These are phyloP conservation scores for Perca flavescens DNA, from an alignment of 2,113 vertebrate genomes.

Conservation along the genomic window DNA sequence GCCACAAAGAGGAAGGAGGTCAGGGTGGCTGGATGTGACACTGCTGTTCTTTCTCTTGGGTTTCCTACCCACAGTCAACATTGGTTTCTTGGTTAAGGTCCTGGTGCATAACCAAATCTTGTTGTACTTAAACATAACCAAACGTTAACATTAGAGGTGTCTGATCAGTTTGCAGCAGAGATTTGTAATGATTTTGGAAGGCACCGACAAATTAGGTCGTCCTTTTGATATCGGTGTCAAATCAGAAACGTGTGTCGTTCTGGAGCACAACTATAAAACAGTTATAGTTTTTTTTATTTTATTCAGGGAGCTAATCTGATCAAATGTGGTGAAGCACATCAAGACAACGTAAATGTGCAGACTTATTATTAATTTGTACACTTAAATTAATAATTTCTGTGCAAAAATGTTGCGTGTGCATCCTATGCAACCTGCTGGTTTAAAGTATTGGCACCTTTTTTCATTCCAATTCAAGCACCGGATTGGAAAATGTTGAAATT, in stretches of 20 bases:
- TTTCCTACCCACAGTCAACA: too few species aligned
- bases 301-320: not conserved
- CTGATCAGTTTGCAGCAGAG: not conserved
- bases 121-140: not conserved
- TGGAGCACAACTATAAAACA: not conserved
- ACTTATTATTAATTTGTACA: not conserved
- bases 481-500: not conserved
- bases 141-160: not conserved
- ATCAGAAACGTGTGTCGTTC: not conserved
- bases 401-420: not conserved
- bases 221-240: not conserved
- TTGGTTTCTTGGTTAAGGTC: too few species aligned
- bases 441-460: not conserved
- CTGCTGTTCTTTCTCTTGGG: too few species aligned
- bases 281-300: not conserved
- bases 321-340: too few species aligned
- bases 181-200: not conserved
- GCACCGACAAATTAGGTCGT: not conserved
- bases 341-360: too few species aligned
- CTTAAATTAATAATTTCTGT: not conserved
- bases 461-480: not conserved
- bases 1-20: not conserved
- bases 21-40: not conserved
- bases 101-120: not conserved
- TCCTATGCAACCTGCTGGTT: not conserved